Evolutionary conservation across 2,888 invertebrate genomes (phyloP), one percentile per base, ranked within the genome.

Genomic region (Morpho achilles): DNA sequence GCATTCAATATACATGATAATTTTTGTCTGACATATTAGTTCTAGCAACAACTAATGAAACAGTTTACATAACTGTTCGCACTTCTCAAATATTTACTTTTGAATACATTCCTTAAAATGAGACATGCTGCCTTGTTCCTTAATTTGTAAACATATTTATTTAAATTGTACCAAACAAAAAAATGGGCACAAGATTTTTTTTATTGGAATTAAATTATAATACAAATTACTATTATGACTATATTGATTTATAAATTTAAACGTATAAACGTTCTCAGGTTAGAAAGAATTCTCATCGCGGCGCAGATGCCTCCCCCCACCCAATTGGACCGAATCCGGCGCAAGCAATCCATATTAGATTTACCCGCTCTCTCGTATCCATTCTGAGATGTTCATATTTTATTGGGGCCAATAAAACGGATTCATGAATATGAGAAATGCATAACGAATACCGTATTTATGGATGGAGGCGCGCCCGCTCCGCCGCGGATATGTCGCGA

Each of bases 321-420:
- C 78, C 80, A 77, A 79, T 82, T 78, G 80, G 80, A 76, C 82
- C 79, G 84, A 85, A 89, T 85, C 87, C 84, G 78, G 87, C 88
- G 84, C 86, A 81, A 83, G 83, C 86, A 85, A 90, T 89, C 87
- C 87, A 90, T 90, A 90, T 90, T 90, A 90, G 88, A 90, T 90
- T 89, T 83, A 84, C 87, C 82, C 84, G 87, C 85, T 84, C 84
- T 85, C 86, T 86, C 87, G 85, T 87, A 90, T 87, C 90, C 90
- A 89, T 90, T 91, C 88, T 85, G 85, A 91, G 91, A 91, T 90
- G 90, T 91, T 90, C 91, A 91, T 91, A 91, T 91, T 91, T 91
- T 91, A 91, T 91, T 89, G 89, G 82, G 87, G 87, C 90, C 91
- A 91, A 91, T 91, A 91, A 91, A 91, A 91, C 84, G 91, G 91